Conservation (phyloP, 2,888 invertebrate genomes). For the Griposia aprilina region DNA sequence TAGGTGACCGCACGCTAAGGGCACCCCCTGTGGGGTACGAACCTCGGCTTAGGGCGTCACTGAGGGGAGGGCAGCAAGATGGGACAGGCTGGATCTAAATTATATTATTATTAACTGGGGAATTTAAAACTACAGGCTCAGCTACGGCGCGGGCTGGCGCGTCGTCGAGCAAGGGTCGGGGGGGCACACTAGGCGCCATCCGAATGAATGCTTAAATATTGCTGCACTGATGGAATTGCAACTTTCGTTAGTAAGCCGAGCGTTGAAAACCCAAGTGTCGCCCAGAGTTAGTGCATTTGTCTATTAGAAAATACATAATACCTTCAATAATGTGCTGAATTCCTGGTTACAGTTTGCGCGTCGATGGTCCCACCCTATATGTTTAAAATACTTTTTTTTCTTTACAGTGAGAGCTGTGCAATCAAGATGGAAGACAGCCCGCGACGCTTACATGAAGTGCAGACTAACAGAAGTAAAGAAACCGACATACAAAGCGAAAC, state of each 20-base stretch:
- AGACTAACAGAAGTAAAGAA: slow-evolving; percentile 18
- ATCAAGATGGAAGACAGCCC: slow-evolving; percentile 51
- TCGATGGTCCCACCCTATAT: too few species aligned
- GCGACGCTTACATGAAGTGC: slow-evolving; percentile 51
- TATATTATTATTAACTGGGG: too few species aligned
- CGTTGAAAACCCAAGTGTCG: not conserved
- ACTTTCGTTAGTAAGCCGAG: not conserved
- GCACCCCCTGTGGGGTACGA: too few species aligned
- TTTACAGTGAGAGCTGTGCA: slow-evolving; percentile 46
- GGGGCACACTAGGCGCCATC: not conserved
- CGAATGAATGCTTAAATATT: not conserved
- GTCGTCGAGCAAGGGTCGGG: too few species aligned
- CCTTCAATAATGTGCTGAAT: too few species aligned
- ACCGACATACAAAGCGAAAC: slow-evolving; percentile 7
- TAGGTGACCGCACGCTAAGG: too few species aligned
- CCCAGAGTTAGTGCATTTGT: not conserved
- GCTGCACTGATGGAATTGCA: not conserved
- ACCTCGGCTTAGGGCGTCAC: too few species aligned
- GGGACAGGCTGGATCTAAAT: too few species aligned
- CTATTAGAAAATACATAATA: not conserved
- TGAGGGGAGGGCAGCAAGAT: too few species aligned
- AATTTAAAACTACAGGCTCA: too few species aligned
- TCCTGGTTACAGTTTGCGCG: too few species aligned
- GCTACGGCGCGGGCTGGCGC: too few species aligned
- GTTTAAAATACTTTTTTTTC: not conserved